Evolutionary conservation across 2,113 vertebrate genomes (phyloP), one percentile per base, ranked within the genome.

Genomic region (Atractosteus spatula): DNA sequence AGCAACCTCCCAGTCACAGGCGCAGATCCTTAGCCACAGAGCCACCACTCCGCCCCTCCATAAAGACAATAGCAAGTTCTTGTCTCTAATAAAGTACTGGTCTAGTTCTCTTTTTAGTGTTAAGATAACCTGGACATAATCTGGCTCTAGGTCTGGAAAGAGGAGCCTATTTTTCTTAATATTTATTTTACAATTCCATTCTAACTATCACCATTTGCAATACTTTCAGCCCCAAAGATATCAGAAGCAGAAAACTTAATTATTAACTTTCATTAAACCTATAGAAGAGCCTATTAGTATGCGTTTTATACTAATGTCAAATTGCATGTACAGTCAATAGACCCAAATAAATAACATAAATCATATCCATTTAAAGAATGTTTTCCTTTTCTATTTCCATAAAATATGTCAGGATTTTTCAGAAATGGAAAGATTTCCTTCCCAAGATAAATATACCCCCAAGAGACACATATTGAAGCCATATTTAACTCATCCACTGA

Each of bases 341-440:
- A 82, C 79, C 69, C 64, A 55, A 64, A 77, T 74, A 71, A 74
- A 76, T 77, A 47, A 72, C 65, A 13, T 73, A 67, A 71, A 68
- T 47, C 75, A 68, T 69, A 14, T 55, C 54, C 41, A 59, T 69
- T 75, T 72, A 55, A 69, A 74, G 68, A 62, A 77, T 75, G 73
- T 79, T 84, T 85, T 80, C 67, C 75, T 80, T 81, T 72, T 41
- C 7, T 16, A 42, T 70, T 63, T 65, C 47, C 72, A 74, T 70
- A 67, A 69, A 74, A 73, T 71, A 74, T 77, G 81, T 80, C 78
- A 83, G 79, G 68, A 55, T 66, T 76, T 74, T 69, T 75, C 65
- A 59, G 73, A 79, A 76, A 16, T 69, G 82, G 79, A 79, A 79
- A 75, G 69, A 66, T 55, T 59, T 64, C 68, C 42, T 83, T 75